Evolutionary conservation across 2,797 vertebrate species (phyloP), one percentile per base, ranked within the genome.

Genomic region (Tinamus major): DNA sequence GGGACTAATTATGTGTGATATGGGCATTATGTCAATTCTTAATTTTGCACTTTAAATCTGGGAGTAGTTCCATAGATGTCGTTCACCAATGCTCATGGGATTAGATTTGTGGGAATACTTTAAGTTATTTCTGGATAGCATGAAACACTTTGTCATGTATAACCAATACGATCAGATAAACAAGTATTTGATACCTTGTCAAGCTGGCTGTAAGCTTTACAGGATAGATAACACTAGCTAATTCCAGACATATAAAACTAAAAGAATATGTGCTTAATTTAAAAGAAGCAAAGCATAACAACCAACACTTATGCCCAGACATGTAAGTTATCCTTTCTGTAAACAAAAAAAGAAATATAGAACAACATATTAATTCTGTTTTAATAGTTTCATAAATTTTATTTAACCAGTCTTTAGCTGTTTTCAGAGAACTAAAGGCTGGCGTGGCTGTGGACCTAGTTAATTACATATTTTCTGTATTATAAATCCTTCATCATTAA

Each of bases 361-460:
- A 63, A 4, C 9, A 65, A 49, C 5, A 23, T 13, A 3, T 48
- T 80, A 80, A 70, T 92, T 67, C 17, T 85, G 10, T 19, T 93
- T 77, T 35, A 56, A 33, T 6, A 56, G 9, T 55, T 79, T 89
- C 14, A 8, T 53, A 56, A 44, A 42, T 83, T 83, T 80, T 74
- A 59, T 80, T 88, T 91, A 78, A 74, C 2, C 48, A 39, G 8
- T 39, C 35, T 9, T 42, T 65, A 51, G 42, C 24, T 53, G 1
- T 80, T 94, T 94, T 90, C 53, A 75, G 26, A 24, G 41, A 90
- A 67, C 76, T 83, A 48, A 27, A 71, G 33, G n/a, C 85, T 89
- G 70, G 20, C 79, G 33, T 81, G 19, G 33, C 55, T 44, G 31
- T 71, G 44, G 55, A 70, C 41, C 6, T 20, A 69, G 18, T 69